Percentiles rank a stretch among this genome's conserved stretches.
Evolutionary conservation across 1,140 invertebrate species (phyloP).

Genomic region (Hycleus cichorii): DNA sequence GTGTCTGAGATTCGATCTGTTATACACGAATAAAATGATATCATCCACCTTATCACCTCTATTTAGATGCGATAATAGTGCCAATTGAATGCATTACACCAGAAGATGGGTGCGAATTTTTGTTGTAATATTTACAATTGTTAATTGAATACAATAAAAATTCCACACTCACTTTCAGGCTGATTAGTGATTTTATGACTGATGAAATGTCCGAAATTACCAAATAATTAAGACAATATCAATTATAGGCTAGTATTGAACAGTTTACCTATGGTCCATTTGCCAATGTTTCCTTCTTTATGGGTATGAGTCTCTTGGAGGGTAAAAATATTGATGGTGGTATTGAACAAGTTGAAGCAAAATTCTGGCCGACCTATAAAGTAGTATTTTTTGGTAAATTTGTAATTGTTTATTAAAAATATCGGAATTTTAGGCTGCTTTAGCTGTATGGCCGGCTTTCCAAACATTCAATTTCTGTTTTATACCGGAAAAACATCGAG

Average conservation of each 20-base stretch:
- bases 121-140: no score
- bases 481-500: slow-evolving; percentile 69
- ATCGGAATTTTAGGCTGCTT: slow-evolving; percentile 19
- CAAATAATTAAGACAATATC: not conserved
- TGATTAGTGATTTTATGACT: no score
- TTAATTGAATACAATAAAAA: no score
- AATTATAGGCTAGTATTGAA: slow-evolving; percentile 65
- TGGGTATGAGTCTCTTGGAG: slow-evolving; percentile 72
- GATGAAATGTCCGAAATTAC: slow-evolving; percentile 12
- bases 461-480: slow-evolving; percentile 76
- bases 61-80: no score
- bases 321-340: slow-evolving; percentile 59
- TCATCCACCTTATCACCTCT: no score
- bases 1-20: no score
- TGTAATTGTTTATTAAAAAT: no score
- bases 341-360: slow-evolving; percentile 60
- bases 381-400: slow-evolving; percentile 41
- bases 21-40: no score
- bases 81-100: no score
- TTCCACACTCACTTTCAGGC: no score
- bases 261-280: slow-evolving; percentile 74
- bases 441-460: slow-evolving; percentile 68
- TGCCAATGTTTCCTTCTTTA: slow-evolving; percentile 73
- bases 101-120: no score
- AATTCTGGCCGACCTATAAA: slow-evolving; percentile 76